Percentiles rank a stretch among this genome's conserved stretches.
phyloP scores from a whole-genome alignment of 2,113 vertebrate genomes.

The Eupsittula cactorum region DNA sequence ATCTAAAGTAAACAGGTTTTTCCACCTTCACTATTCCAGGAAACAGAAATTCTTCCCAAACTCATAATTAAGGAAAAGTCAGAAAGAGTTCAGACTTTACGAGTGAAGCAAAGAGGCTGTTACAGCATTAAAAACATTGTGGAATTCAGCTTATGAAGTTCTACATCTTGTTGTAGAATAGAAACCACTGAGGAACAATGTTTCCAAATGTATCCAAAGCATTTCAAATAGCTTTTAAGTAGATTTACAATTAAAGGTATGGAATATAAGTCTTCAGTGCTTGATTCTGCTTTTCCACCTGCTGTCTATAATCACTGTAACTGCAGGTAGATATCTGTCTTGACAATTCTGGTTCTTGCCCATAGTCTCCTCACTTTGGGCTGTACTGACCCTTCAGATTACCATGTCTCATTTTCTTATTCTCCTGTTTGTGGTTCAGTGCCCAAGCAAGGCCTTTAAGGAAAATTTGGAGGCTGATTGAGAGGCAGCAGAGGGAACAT shows the following conservation, averaged over 20 bases:
- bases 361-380: not conserved
- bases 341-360: not conserved
- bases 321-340: not conserved
- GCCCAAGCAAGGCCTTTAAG: not conserved
- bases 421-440: not conserved
- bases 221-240: not conserved
- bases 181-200: not conserved
- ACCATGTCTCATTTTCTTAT: not conserved
- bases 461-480: not conserved
- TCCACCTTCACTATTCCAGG: conserved; percentile 12
- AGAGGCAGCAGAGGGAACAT: conserved; percentile 50
- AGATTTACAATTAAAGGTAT: not conserved
- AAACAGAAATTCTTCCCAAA: conserved; percentile 49
- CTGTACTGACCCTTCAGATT: not conserved
- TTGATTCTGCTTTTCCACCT: not conserved
- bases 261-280: not conserved
- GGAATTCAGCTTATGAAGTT: not conserved
- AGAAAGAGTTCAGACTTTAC: conserved; percentile 37
- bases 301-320: not conserved
- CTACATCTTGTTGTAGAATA: not conserved
- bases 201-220: not conserved
- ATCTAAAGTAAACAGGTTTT: conserved; percentile 18
- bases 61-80: conserved; percentile 35
- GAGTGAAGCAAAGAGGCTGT: conserved; percentile 12
- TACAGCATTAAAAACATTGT: not conserved